Percentiles rank a stretch among this genome's conserved stretches.
These are phyloP conservation scores for Otus sunia DNA, from an alignment of 2,113 vertebrate species.

Conservation along the genomic window DNA sequence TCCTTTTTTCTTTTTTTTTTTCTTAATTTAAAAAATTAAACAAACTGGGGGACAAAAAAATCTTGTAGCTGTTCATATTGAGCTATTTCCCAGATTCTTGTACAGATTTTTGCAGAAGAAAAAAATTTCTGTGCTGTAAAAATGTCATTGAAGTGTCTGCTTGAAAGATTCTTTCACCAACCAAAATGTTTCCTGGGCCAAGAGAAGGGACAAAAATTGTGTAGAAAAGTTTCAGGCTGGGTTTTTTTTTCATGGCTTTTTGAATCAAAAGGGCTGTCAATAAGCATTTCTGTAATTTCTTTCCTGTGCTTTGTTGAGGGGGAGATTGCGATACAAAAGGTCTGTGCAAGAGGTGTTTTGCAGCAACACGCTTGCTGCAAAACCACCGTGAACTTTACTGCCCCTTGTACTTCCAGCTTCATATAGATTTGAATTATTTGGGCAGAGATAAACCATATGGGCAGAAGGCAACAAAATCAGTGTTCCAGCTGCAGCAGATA, in stretches of 20 bases:
- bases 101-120: neutral
- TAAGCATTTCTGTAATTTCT: neutral
- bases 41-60: neutral
- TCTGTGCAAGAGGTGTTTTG: neutral
- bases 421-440: neutral
- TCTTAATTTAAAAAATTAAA: too few relatives aligned
- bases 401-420: neutral
- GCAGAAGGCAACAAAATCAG: neutral
- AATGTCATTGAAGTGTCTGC: neutral
- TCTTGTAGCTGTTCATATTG: neutral
- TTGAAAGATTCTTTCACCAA: neutral
- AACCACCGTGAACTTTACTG: neutral
- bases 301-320: neutral
- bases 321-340: neutral
- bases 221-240: neutral
- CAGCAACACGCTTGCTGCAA: neutral
- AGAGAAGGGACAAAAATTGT: neutral
- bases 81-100: neutral
- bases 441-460: neutral
- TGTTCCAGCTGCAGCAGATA: neutral
- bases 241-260: neutral
- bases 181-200: neutral
- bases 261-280: neutral
- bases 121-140: neutral
- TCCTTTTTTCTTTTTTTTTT: rapidly evolving